Conservation (phyloP, 2,797 vertebrate genomes). For the Pseudochaenichthys georgianus region DNA sequence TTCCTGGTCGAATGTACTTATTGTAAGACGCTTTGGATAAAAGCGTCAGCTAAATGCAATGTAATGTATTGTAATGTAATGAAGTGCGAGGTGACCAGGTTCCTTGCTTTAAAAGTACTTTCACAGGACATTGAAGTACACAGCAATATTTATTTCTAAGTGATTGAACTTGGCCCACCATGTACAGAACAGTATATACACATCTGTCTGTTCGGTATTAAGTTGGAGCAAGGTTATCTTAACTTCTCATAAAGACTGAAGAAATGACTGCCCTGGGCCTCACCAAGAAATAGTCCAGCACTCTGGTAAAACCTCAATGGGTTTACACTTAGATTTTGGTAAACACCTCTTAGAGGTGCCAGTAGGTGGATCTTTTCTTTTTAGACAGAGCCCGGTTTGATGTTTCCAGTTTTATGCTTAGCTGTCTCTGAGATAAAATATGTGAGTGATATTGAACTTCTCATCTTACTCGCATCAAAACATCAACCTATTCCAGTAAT, state of each 20-base stretch:
- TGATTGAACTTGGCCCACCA: background rate
- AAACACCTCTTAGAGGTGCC: background rate
- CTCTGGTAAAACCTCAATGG: background rate
- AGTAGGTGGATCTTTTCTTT: background rate
- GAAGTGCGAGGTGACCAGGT: conserved; percentile 12
- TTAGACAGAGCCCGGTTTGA: background rate
- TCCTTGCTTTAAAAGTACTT: conserved; percentile 14
- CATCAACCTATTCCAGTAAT: background rate
- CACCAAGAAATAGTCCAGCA: background rate
- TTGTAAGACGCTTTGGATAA: no score
- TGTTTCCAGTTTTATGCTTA: background rate
- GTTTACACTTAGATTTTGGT: background rate
- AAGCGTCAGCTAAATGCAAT: no score
- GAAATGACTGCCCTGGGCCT: background rate
- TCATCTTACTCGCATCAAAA: background rate
- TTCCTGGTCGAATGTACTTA: no score
- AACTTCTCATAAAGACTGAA: background rate
- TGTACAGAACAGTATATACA: background rate
- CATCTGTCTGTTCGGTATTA: background rate
- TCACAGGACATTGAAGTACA: background rate
- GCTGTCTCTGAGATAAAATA: background rate
- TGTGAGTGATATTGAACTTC: background rate
- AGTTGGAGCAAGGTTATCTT: conserved; percentile 1
- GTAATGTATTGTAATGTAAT: no score
- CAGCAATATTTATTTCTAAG: background rate